A percentile compares a stretch with the other conserved stretches of the same genome.
phyloP scores from a whole-genome alignment of 2,888 invertebrate genomes.

The Celastrina argiolus region DNA sequence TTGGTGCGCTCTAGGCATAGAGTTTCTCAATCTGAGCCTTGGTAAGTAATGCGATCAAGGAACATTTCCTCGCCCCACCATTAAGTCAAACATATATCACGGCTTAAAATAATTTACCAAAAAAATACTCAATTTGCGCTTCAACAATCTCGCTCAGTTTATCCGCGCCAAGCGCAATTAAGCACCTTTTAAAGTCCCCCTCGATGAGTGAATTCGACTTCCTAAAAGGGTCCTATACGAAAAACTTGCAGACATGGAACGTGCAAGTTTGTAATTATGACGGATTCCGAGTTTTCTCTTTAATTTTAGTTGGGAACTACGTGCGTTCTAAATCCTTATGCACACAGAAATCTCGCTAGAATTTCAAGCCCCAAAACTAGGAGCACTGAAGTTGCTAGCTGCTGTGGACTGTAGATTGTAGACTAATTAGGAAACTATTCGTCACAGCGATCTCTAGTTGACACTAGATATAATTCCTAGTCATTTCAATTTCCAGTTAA shows the following conservation, averaged over 20 bases:
- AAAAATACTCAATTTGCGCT: conserved; percentile 28
- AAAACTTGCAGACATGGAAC: background rate
- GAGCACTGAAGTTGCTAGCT: background rate
- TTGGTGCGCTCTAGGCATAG: too few species aligned
- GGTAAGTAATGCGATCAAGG: background rate
- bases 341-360: background rate
- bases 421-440: background rate
- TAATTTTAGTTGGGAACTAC: conserved; percentile 16
- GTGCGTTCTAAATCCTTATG: background rate
- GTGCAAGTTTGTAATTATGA: conserved; percentile 17
- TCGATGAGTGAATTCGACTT: conserved; percentile 15
- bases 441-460: background rate
- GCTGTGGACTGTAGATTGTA: too few species aligned
- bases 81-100: background rate
- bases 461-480: background rate
- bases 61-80: background rate
- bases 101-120: conserved; percentile 26
- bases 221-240: background rate
- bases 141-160: conserved; percentile 29
- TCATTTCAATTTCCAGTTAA: too few species aligned
- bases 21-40: too few species aligned
- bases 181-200: conserved; percentile 35
- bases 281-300: conserved; percentile 3
- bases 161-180: conserved; percentile 36
- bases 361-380: background rate